A percentile compares a stretch with the other conserved stretches of the same genome.
Conservation (phyloP, 1,140 invertebrate species). For the Brevipalpus yothersi region DNA sequence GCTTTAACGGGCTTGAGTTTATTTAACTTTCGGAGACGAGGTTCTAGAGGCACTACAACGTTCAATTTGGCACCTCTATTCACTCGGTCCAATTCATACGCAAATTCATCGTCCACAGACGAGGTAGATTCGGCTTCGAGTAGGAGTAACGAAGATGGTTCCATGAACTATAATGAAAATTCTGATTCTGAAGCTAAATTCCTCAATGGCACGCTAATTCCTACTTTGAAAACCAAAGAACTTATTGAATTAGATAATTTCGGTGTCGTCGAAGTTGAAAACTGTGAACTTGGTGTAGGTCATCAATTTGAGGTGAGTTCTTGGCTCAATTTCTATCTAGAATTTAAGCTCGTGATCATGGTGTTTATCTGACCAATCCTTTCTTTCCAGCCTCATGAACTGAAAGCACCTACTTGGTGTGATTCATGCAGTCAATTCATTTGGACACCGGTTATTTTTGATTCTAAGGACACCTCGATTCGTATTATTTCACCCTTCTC, state of each 20-base stretch:
- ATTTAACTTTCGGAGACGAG: not conserved
- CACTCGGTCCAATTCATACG: not conserved
- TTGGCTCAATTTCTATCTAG: not conserved
- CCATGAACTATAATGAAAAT: too few relatives aligned
- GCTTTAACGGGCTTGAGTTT: not conserved
- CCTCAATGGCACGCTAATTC: conserved; percentile 9
- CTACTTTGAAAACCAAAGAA: conserved; percentile 12
- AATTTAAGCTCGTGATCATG: not conserved
- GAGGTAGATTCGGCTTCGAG: not conserved
- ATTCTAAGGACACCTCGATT: not conserved
- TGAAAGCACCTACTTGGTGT: conserved; percentile 25
- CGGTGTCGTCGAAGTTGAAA: conserved; percentile 15
- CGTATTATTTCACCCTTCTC: not conserved
- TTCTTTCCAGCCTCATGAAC: conserved; percentile 8
- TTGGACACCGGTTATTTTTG: conserved; percentile 19
- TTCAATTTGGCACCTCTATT: not conserved
- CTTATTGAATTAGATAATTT: conserved; percentile 15
- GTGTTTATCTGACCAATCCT: not conserved
- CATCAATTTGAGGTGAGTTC: conserved; percentile 10
- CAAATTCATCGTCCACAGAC: not conserved
- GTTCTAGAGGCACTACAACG: not conserved
- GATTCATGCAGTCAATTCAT: conserved; percentile 28
- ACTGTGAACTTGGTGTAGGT: conserved; percentile 13
- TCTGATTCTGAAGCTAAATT: not conserved
- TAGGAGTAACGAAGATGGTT: not conserved